Conservation (phyloP, 2,888 invertebrate species). For the Drosophila longiperda region DNA sequence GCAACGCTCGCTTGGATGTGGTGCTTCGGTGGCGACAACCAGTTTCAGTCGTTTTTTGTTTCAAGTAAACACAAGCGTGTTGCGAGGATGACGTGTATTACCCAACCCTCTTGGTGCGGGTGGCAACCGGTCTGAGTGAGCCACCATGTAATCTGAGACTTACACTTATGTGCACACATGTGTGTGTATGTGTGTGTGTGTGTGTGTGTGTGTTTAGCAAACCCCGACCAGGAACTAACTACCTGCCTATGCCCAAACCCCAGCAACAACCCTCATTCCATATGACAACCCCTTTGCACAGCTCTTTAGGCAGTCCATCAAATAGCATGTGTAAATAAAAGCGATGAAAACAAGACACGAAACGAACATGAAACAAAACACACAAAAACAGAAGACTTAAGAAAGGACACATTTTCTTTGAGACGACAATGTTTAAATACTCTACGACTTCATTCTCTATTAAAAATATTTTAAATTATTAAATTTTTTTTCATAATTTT, state of each 20-base stretch:
- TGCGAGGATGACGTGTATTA: constrained; percentile 40
- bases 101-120: constrained; percentile 9
- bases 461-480: no score
- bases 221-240: constrained; percentile 48
- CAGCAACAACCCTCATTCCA: background rate
- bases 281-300: constrained; percentile 20
- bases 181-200: constrained; percentile 11
- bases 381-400: constrained; percentile 5
- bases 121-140: constrained; percentile 26
- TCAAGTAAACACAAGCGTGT: constrained; percentile 52
- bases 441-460: background rate
- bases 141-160: constrained; percentile 76
- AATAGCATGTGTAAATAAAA: constrained; percentile 69
- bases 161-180: constrained; percentile 20
- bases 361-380: constrained; percentile 37
- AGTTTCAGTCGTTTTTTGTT: constrained; percentile 44
- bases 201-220: constrained; percentile 34
- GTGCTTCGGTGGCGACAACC: constrained; percentile 45
- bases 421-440: background rate
- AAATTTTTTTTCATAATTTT: no score
- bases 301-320: constrained; percentile 62
- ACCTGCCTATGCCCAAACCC: constrained; percentile 26
- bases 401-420: background rate
- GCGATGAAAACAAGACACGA: constrained; percentile 38
- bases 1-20: constrained; percentile 9